phyloP scores from a whole-genome alignment of 2,888 invertebrate species.

The Agrochola litura region DNA sequence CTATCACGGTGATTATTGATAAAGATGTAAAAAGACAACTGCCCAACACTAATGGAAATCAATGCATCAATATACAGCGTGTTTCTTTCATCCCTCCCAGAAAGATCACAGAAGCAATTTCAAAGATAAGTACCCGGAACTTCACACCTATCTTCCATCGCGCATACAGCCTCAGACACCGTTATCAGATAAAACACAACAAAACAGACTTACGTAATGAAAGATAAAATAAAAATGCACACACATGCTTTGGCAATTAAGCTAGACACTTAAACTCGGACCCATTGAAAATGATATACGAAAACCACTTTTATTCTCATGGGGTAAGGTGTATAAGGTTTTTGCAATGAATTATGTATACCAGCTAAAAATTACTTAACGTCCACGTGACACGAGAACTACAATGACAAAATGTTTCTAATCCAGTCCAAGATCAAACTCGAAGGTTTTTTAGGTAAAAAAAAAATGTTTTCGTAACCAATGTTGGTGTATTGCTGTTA shows the following conservation, averaged over 20 bases:
- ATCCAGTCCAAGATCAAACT: slow-evolving; percentile 75
- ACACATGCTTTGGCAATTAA: slow-evolving; percentile 70
- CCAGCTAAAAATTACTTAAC: slow-evolving; percentile 64
- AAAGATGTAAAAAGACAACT: neutral
- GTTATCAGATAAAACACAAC: slow-evolving; percentile 51
- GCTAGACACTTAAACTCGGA: slow-evolving; percentile 56
- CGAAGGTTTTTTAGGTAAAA: slow-evolving; percentile 69
- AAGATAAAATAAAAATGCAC: slow-evolving; percentile 62
- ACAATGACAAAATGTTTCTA: slow-evolving; percentile 67
- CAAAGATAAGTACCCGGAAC: slow-evolving; percentile 52
- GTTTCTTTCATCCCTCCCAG: neutral
- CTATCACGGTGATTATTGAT: neutral
- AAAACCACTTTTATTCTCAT: slow-evolving; percentile 45
- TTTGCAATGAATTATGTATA: slow-evolving; percentile 69
- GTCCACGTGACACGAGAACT: slow-evolving; percentile 57
- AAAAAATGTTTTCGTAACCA: slow-evolving; percentile 60
- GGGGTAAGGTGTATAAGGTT: slow-evolving; percentile 10
- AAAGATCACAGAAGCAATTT: slow-evolving; percentile 15
- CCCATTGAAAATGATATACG: slow-evolving; percentile 32
- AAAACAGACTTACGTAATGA: slow-evolving; percentile 55
- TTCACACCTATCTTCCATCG: slow-evolving; percentile 17
- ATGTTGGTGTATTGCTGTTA: slow-evolving; percentile 44
- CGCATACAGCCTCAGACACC: slow-evolving; percentile 25
- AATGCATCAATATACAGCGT: slow-evolving; percentile 4
- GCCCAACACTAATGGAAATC: neutral